Evolutionary conservation across 2,113 vertebrate species (phyloP).

Genomic region (Rostratula benghalensis): DNA sequence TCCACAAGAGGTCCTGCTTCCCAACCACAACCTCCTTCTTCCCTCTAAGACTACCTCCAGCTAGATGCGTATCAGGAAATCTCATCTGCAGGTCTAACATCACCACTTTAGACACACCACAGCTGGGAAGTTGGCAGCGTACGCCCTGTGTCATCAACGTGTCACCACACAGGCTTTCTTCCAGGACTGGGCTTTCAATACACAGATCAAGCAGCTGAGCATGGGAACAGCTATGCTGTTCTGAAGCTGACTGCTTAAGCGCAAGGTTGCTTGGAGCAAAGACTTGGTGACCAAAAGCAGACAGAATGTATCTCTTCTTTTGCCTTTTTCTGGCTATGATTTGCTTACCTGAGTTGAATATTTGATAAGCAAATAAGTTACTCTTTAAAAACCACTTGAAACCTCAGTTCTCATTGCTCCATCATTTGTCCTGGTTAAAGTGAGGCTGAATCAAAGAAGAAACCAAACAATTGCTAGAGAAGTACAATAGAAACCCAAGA

Average conservation of each 20-base stretch:
- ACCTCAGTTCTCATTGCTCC: neutral
- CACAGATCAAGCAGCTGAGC: neutral
- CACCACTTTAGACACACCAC: neutral
- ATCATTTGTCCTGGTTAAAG: neutral
- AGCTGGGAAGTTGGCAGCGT: neutral
- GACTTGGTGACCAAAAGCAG: neutral
- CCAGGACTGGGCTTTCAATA: neutral
- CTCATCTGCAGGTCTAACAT: neutral
- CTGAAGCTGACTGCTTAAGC: neutral
- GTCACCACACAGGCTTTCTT: neutral
- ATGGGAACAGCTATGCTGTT: neutral
- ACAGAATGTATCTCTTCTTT: slow-evolving; percentile 36
- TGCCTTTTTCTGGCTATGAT: slow-evolving; percentile 40
- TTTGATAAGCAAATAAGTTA: neutral
- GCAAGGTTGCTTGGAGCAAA: neutral
- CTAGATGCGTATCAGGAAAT: neutral
- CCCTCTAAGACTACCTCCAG: neutral
- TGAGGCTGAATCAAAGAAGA: neutral
- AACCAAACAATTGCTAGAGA: neutral
- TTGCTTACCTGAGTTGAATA: slow-evolving; percentile 28
- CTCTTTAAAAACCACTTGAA: neutral
- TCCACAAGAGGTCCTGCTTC: neutral
- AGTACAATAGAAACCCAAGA: neutral
- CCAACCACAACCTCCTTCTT: neutral
- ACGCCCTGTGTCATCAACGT: neutral